These are phyloP conservation scores for Pterocles orientalis DNA, from an alignment of 2,113 vertebrate species.

Conservation along the genomic window DNA sequence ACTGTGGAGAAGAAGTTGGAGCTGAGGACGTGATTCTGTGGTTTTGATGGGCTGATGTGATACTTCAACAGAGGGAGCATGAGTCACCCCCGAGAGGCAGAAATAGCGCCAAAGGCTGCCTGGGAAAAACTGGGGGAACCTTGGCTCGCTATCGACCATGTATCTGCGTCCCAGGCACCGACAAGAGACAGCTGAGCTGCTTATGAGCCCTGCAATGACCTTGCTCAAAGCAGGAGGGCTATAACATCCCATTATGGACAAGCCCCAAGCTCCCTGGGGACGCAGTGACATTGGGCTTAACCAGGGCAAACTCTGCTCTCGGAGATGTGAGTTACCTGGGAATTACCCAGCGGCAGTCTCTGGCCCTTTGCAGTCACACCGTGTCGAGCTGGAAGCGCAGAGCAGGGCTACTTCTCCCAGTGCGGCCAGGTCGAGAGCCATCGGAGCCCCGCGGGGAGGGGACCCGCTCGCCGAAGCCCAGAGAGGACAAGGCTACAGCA, in stretches of 20 bases:
- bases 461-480: neutral
- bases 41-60: neutral
- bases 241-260: rapidly evolving
- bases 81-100: neutral
- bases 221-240: neutral
- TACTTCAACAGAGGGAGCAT: neutral
- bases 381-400: rapidly evolving
- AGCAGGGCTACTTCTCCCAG: rapidly evolving
- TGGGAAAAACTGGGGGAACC: neutral
- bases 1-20: neutral
- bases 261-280: neutral
- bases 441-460: neutral
- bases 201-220: neutral
- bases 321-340: rapidly evolving
- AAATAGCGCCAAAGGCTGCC: neutral
- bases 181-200: rapidly evolving
- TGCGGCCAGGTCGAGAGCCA: neutral
- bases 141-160: neutral
- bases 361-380: neutral
- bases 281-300: rapidly evolving
- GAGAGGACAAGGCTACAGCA: conserved; percentile 9
- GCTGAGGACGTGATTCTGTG: neutral
- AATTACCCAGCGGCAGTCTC: neutral
- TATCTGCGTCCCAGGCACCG: neutral
- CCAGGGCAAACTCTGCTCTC: neutral